phyloP scores from a whole-genome alignment of 2,113 vertebrate species.

The Dunckerocampus dactyliophorus region DNA sequence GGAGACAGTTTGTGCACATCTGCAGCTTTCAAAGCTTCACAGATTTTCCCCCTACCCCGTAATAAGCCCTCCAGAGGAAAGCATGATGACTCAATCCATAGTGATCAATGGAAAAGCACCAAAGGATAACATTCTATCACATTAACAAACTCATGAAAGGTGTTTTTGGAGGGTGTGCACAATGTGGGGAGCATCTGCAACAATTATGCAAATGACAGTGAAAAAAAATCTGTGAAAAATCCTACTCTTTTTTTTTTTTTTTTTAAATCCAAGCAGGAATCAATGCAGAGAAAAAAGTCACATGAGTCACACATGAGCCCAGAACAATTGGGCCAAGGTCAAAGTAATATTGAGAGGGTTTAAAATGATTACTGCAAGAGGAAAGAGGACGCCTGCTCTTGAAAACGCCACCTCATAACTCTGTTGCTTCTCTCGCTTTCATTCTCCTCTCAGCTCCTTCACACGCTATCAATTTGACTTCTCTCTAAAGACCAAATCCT shows the following conservation, averaged over 20 bases:
- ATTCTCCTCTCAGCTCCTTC: conserved; percentile 55
- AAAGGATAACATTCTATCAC: conserved; percentile 20
- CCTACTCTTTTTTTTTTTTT: conserved; percentile 1
- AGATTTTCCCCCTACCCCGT: conserved; percentile 22
- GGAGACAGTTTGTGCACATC: conserved; percentile 70
- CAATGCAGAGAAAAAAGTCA: background rate
- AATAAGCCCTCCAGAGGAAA: conserved; percentile 46
- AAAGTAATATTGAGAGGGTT: conserved; percentile 46
- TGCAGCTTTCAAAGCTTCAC: conserved; percentile 30
- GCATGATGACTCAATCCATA: conserved; percentile 32
- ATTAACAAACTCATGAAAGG: conserved; percentile 18
- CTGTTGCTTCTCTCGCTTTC: conserved; percentile 57
- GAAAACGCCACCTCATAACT: conserved; percentile 59
- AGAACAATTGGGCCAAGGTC: conserved; percentile 57
- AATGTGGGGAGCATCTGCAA: background rate
- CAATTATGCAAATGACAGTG: conserved; percentile 8
- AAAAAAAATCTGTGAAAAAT: background rate
- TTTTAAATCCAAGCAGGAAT: conserved; percentile 4
- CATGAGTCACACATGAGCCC: conserved; percentile 17
- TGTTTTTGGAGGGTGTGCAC: background rate
- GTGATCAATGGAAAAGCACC: conserved; percentile 45
- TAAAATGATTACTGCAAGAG: conserved; percentile 57
- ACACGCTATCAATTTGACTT: conserved; percentile 60
- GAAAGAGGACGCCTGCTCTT: conserved; percentile 61
- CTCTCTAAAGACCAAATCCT: conserved; percentile 55